Percentiles rank a stretch among this genome's conserved stretches.
These are phyloP conservation scores for Ischnura elegans DNA, from an alignment of 2,888 invertebrate genomes.

Conservation along the genomic window DNA sequence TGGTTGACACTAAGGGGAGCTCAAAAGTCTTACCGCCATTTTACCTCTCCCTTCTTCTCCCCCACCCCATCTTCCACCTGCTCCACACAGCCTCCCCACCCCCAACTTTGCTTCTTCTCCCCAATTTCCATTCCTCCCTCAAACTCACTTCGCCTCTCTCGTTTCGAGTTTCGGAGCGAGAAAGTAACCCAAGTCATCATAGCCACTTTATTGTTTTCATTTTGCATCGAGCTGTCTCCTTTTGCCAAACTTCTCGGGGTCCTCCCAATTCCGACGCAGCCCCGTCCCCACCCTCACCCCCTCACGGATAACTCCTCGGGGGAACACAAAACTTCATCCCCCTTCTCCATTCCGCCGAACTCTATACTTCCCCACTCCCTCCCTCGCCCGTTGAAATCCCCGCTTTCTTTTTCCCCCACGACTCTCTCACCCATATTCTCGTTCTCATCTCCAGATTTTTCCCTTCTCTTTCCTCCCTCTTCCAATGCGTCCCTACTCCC, in stretches of 20 bases:
- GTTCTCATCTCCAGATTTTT: not conserved
- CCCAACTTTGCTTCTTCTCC: not conserved
- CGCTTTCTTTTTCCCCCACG: constrained; percentile 15
- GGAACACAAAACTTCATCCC: not conserved
- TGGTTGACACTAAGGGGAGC: not conserved
- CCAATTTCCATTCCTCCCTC: not conserved
- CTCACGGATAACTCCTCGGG: not conserved
- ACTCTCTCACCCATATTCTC: not conserved
- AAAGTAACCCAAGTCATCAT: constrained; percentile 63
- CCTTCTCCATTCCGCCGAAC: not conserved
- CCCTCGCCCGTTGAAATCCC: constrained; percentile 20
- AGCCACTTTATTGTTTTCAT: constrained; percentile 67
- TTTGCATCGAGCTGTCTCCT: constrained; percentile 58
- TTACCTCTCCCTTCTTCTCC: not conserved
- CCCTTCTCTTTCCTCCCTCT: not conserved
- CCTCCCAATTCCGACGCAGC: not conserved
- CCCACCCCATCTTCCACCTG: not conserved
- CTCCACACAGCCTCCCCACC: not conserved
- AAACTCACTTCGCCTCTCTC: not conserved
- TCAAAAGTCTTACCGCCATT: not conserved
- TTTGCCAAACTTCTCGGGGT: not conserved
- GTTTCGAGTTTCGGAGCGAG: not conserved
- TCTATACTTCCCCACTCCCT: not conserved
- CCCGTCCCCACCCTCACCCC: not conserved
- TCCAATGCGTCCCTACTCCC: not conserved